Evolutionary conservation across 2,113 vertebrate species (phyloP), one percentile per base, ranked within the genome.

Genomic region (Heterotilapia buettikoferi): DNA sequence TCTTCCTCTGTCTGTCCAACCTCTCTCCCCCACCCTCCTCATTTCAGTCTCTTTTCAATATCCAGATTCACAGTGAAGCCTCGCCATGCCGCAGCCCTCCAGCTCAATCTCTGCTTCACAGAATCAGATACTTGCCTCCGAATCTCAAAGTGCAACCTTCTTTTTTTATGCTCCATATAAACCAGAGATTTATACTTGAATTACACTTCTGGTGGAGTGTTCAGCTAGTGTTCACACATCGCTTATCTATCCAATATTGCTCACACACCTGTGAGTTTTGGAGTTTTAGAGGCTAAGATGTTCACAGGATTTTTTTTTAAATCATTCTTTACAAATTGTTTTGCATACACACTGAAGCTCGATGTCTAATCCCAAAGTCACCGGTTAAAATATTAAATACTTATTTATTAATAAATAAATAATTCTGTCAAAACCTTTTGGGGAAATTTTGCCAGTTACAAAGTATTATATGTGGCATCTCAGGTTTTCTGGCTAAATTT

Each of bases 181-280:
- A 91, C 43, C 81, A 31, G 53, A 91, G 53, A 86, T 86, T 93
- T 91, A 94, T 71, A 91, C 88, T 84, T 93, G 85, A 93, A 86
- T 90, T 83, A 56, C 1, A 19, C 54, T 88, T 10, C 88, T 52
- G 73, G 76, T 89, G 84, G 38, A 61, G 81, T 86, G 87, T 84
- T 79, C 86, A 54, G 59, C 31, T 53, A 6, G 19, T 84, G 83
- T 83, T 91, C 90, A 82, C 79, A 80, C 84, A 76, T 19, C 2
- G 11, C 90, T 93, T 92, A 89, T 93, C 88, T 81, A 57, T 82
- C 82, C 84, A 88, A 90, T 91, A 85, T 80, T 87, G 78, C 84
- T 87, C 83, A 86, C 21, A 68, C 52, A 33, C 31, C 59, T 47
- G 33, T 84, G 83, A 85, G 12, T 38, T 78, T 53, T 50, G 63